Conservation (phyloP, 2,113 vertebrate species). For the Sebastes fasciatus region DNA sequence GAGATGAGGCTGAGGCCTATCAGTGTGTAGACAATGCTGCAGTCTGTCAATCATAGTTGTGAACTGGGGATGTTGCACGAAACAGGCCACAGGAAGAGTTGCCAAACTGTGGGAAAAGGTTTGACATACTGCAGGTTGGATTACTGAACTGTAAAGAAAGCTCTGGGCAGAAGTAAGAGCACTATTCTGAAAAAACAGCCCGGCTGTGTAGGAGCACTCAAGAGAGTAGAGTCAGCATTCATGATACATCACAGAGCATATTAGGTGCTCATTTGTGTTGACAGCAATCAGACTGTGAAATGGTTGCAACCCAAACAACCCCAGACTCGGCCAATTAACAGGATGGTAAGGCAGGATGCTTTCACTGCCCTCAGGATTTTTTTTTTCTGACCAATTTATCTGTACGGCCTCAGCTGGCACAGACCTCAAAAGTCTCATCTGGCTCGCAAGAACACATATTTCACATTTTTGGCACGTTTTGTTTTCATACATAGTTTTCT, state of each 20-base stretch:
- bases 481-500: not conserved
- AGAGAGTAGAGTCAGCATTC: slow-evolving; percentile 22
- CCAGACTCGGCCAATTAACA: slow-evolving; percentile 54
- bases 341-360: slow-evolving; percentile 33
- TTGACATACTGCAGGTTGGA: slow-evolving; percentile 12
- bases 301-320: slow-evolving; percentile 37
- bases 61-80: slow-evolving; percentile 19
- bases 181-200: slow-evolving; percentile 18
- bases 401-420: slow-evolving; percentile 12
- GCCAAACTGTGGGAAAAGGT: slow-evolving; percentile 12
- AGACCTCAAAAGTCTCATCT: not conserved
- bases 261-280: slow-evolving; percentile 56
- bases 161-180: slow-evolving; percentile 6
- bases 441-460: slow-evolving; percentile 4
- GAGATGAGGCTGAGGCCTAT: slow-evolving; percentile 25
- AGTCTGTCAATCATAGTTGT: slow-evolving; percentile 53
- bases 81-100: slow-evolving; percentile 27
- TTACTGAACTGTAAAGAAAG: slow-evolving; percentile 24
- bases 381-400: slow-evolving; percentile 23
- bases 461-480: not conserved
- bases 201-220: slow-evolving; percentile 2
- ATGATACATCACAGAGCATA: slow-evolving; percentile 47
- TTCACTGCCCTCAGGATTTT: slow-evolving; percentile 34
- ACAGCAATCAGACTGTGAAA: slow-evolving; percentile 51
- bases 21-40: slow-evolving; percentile 31